Evolutionary conservation across 1,140 invertebrate genomes (phyloP), one percentile per base, ranked within the genome.

Genomic region (Drosophila neocordata): DNA sequence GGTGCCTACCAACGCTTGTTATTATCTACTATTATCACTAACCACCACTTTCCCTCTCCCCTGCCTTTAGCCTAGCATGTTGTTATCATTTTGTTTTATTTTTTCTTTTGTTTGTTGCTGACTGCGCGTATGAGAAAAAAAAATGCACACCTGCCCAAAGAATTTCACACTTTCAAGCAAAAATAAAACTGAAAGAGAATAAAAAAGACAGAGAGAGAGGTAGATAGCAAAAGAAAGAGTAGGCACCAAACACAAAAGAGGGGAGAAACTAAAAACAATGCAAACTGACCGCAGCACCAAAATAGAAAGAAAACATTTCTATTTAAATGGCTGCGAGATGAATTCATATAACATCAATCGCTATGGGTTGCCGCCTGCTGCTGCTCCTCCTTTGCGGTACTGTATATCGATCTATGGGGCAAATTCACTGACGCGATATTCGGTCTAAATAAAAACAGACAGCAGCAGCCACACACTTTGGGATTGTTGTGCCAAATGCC

Each of bases 61-160:
- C n/a, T n/a, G n/a, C n/a, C n/a, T n/a, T n/a, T n/a, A n/a, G 35
- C 4, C 48, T 18, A 44, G 41, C 41, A 11, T 48, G 7, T 48
- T 11, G 24, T 71, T 75, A 88, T 87, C 83, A 73, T 34, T 68
- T 67, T 48, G 20, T 57, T 74, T 52, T 59, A 75, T 74, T 85
- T 66, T 63, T 70, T 64, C 64, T 52, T 73, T 77, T 77, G 79
- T 85, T 85, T 87, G 82, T 82, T 87, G 78, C 82, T 69, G 72
- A 73, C 62, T 81, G 78, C 48, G 55, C 59, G 57, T 59, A 56
- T 63, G 51, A 11, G 15, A 20, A 48, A 65, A 77, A 59, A 59
- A 83, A 75, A 75, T 83, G 79, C 76, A 83, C 83, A 87, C 84
- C 83, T 87, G 83, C 83, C 64, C 70, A 64, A 83, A 69, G 83